Evolutionary conservation across 2,888 invertebrate genomes (phyloP).

Genomic region (Zygothrica quintamaculata): DNA sequence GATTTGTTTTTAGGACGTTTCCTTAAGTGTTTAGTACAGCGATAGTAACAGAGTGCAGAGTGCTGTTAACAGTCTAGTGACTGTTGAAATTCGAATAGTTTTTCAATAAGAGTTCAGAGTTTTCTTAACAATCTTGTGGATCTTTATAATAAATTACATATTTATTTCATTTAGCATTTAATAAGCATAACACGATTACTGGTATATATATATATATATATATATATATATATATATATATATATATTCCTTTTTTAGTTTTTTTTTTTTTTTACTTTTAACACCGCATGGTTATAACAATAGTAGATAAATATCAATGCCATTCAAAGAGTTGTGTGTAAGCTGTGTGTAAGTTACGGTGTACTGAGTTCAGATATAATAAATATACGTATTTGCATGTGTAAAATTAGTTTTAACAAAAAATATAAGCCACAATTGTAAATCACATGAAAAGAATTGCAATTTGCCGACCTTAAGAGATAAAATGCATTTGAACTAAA

Average conservation of each 20-base stretch:
- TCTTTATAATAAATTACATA: constrained; percentile 44
- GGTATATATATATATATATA: constrained; percentile 6
- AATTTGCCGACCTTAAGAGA: constrained; percentile 27
- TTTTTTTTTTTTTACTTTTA: constrained; percentile 9
- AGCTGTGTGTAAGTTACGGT: constrained; percentile 37
- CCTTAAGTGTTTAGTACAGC: too few relatives aligned
- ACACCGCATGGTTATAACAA: constrained; percentile 39
- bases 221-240: too few relatives aligned
- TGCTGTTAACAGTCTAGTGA: constrained; percentile 1
- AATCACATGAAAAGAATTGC: constrained; percentile 66
- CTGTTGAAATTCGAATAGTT: constrained; percentile 5
- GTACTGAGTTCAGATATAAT: constrained; percentile 42
- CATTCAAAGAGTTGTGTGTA: constrained; percentile 36
- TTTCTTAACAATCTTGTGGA: not conserved
- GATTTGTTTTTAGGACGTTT: too few relatives aligned
- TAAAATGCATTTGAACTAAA: constrained; percentile 19
- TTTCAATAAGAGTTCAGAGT: not conserved
- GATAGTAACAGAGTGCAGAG: not conserved
- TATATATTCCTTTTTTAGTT: too few relatives aligned
- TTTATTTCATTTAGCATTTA: constrained; percentile 67
- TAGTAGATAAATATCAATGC: constrained; percentile 50
- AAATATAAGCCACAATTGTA: constrained; percentile 71
- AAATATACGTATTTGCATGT: constrained; percentile 44
- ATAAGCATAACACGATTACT: constrained; percentile 61
- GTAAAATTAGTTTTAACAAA: constrained; percentile 44